Conservation (phyloP, 1,140 invertebrate species). For the Calliphora vicina region DNA sequence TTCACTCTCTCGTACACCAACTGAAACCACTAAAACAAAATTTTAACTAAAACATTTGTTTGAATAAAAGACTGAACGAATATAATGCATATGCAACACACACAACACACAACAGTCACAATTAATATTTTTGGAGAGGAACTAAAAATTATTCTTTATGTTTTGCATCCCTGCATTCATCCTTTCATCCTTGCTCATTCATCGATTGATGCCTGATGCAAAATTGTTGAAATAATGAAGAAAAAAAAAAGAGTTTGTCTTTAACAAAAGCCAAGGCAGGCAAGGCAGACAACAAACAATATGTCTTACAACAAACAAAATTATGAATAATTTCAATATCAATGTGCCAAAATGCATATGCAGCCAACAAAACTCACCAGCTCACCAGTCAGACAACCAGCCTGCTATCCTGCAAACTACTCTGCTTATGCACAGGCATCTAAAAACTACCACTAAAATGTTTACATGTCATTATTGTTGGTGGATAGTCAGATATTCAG, state of each 20-base stretch:
- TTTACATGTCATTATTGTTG: neutral
- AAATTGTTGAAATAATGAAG: neutral
- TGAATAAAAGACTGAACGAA: too few relatives aligned
- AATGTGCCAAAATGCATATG: conserved; percentile 8
- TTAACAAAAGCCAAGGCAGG: neutral
- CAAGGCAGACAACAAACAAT: neutral
- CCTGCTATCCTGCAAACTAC: neutral
- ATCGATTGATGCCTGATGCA: neutral
- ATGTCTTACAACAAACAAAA: neutral
- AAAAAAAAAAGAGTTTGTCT: neutral
- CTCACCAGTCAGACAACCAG: neutral
- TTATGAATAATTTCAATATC: conserved; percentile 7
- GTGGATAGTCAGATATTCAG: too few relatives aligned
- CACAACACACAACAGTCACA: neutral
- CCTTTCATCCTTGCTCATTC: neutral
- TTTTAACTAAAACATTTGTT: neutral
- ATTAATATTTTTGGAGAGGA: neutral
- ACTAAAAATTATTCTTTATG: neutral
- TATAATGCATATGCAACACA: conserved; percentile 27
- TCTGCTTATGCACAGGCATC: neutral
- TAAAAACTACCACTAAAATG: neutral
- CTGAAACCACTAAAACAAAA: neutral
- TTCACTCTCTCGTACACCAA: neutral
- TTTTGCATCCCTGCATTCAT: neutral
- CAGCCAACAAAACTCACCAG: neutral